A percentile compares a stretch with the other conserved stretches of the same genome.
These are phyloP conservation scores for Hephaestus fuliginosus DNA, from an alignment of 2,797 vertebrate species.

Conservation along the genomic window DNA sequence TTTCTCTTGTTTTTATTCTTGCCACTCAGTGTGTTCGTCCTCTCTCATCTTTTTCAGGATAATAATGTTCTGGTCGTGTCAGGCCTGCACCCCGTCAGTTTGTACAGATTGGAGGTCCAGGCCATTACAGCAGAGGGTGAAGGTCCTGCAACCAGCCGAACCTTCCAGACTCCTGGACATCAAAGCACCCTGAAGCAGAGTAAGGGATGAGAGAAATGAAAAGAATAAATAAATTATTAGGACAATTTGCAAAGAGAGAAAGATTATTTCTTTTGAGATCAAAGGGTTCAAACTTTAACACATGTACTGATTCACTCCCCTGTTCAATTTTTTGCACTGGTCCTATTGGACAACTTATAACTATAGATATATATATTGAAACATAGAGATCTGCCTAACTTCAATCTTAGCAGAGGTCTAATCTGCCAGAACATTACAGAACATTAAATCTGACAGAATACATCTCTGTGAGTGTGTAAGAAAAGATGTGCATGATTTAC, in stretches of 20 bases:
- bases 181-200: conserved; percentile 78
- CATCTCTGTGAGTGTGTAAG: not conserved
- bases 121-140: conserved; percentile 88
- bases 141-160: conserved; percentile 88
- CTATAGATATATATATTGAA: no score
- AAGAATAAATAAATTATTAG: no score
- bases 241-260: no score
- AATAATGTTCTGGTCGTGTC: conserved; percentile 86
- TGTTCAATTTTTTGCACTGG: no score
- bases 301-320: no score
- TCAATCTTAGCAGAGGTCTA: no score
- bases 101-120: conserved; percentile 92
- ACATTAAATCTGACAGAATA: not conserved
- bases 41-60: conserved; percentile 80
- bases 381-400: no score
- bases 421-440: not conserved
- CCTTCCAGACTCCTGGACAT: conserved; percentile 88
- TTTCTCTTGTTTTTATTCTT: not conserved
- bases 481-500: not conserved
- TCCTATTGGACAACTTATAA: no score
- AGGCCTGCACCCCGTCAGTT: conserved; percentile 87
- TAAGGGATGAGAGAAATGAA: conserved; percentile 7
- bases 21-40: not conserved
- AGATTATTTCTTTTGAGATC: no score
- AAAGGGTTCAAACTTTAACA: no score